These are phyloP conservation scores for Sorex maritimensis DNA, from an alignment of 2,797 vertebrate genomes.

Conservation along the genomic window DNA sequence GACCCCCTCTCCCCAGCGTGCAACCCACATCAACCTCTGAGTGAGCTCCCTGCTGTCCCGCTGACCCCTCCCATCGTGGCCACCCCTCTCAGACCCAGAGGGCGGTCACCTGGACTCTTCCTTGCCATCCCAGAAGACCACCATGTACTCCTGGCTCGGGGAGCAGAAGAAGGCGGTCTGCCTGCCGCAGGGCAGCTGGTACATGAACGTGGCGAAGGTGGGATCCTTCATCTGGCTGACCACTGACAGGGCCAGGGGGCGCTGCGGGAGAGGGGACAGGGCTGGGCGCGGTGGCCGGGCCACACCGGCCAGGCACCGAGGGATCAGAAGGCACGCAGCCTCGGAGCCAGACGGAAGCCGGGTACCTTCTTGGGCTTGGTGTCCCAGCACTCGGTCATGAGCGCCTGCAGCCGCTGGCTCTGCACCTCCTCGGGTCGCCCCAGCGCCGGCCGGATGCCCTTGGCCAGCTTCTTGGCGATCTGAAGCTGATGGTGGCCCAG, in stretches of 20 bases:
- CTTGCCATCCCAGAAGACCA: conserved; percentile 96
- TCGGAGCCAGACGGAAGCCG: not conserved
- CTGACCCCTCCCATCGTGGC: too few relatives aligned
- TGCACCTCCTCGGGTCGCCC: conserved; percentile 96
- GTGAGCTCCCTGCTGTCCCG: too few relatives aligned
- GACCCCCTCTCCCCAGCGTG: not conserved
- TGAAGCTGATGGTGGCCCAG: conserved; percentile 97
- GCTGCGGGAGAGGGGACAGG: conserved; percentile 89
- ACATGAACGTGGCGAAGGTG: conserved; percentile 95
- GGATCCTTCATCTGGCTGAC: conserved; percentile 97
- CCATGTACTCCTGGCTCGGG: conserved; percentile 93
- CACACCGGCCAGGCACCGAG: not conserved
- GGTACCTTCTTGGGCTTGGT: conserved; percentile 98
- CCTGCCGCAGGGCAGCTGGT: conserved; percentile 93
- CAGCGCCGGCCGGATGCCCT: conserved; percentile 95
- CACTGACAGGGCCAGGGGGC: conserved; percentile 94
- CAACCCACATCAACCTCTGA: not conserved
- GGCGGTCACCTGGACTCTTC: conserved; percentile 93
- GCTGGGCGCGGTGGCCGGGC: not conserved
- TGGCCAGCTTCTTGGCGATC: conserved; percentile 97
- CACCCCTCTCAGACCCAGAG: not conserved
- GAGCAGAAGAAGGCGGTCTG: conserved; percentile 96
- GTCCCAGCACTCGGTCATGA: conserved; percentile 98
- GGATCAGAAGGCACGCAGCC: not conserved
- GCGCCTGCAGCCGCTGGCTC: conserved; percentile 93